Evolutionary conservation across 2,113 vertebrate species (phyloP), one percentile per base, ranked within the genome.

Genomic region (Rhineura floridana): DNA sequence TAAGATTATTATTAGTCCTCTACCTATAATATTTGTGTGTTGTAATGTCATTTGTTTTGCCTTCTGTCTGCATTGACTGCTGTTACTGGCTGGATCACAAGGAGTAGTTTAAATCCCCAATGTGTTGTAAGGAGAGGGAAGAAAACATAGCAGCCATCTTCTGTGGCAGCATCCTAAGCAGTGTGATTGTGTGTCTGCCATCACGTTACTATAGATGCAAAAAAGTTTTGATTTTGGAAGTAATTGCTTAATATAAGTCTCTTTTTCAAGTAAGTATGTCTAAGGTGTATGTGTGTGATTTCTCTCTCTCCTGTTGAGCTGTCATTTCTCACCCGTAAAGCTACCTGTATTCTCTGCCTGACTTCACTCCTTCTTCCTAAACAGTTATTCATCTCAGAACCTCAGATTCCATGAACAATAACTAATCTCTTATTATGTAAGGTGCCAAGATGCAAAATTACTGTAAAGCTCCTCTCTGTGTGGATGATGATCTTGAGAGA

Each of bases 401-500:
- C 6, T 65, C 72, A 28, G 1, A 11, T 36, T 65, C 21, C 42
- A 48, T 28, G 23, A 83, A 48, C 39, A 65, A 75, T 83, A 83
- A 88, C 59, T 33, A 21, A 59, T 85, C 67, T 85, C 93, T 91
- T 93, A 23, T 55, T 86, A 50, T 85, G 62, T 85, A 75, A 97
- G 97, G 62, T 30, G 6, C 85, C 75, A 76, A 92, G 78, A 82
- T 93, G 76, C 69, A 21, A 6, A 23, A 42, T 73, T 93, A 92
- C 23, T 79, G 81, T 11, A 48, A 89, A 81, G 87, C 87, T 63
- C 33, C 46, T 62, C 85, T 59, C 4, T 36, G 93, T 87, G 76
- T 86, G 17, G 80, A 76, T 81, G 95, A 81, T 85, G 95, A 93
- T 75, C 0, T 25, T 86, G 94, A 90, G 85, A 93, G 91, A 86